These are phyloP conservation scores for Picus viridis DNA, from an alignment of 2,797 vertebrate species.

Conservation along the genomic window DNA sequence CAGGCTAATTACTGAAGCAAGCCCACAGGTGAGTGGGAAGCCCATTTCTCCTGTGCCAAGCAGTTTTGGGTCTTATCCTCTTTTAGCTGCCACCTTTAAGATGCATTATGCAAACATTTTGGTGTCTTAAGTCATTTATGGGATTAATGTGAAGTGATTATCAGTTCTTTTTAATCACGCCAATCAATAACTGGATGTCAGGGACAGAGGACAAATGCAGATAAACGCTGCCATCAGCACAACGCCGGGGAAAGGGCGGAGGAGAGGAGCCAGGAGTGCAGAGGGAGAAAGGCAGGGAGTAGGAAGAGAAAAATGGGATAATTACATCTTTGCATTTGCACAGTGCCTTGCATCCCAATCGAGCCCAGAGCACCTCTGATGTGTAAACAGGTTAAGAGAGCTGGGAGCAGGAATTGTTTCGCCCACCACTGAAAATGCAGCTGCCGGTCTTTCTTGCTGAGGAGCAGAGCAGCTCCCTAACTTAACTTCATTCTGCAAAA, in stretches of 20 bases:
- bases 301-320: conserved; percentile 63
- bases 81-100: conserved; percentile 87
- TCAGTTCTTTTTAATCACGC: conserved; percentile 78
- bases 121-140: conserved; percentile 88
- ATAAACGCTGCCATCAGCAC: conserved; percentile 78
- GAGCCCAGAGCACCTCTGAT: neutral
- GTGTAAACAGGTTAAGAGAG: neutral
- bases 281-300: conserved; percentile 18
- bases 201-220: conserved; percentile 71
- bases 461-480: neutral
- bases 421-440: neutral
- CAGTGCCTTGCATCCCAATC: conserved; percentile 20
- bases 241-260: conserved; percentile 27
- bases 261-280: conserved; percentile 33
- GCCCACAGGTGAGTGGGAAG: conserved; percentile 74
- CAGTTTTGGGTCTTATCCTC: conserved; percentile 87
- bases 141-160: conserved; percentile 88
- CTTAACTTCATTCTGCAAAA: neutral
- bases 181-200: conserved; percentile 73
- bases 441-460: neutral
- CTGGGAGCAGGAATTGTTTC: neutral
- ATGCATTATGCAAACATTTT: conserved; percentile 88
- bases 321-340: conserved; percentile 46
- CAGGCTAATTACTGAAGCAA: conserved; percentile 50
- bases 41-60: conserved; percentile 80